phyloP scores from a whole-genome alignment of 2,797 vertebrate genomes.

The Macropus fuliginosus region DNA sequence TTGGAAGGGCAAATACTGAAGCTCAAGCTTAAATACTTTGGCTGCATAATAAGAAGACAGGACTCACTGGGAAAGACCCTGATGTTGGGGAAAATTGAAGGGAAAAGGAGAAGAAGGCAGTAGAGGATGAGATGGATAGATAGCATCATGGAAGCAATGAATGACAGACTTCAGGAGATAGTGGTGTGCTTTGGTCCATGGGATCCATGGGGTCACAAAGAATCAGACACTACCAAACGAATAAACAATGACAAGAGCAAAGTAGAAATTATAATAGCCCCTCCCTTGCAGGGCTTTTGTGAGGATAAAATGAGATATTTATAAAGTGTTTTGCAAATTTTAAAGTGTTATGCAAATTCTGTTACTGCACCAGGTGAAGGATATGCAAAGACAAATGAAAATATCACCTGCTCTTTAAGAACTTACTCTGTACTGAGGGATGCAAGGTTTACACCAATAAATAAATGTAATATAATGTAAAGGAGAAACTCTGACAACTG shows the following conservation, averaged over 20 bases:
- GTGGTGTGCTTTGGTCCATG: not conserved
- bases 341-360: not conserved
- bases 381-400: not conserved
- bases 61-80: not conserved
- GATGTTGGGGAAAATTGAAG: not conserved
- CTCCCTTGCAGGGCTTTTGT: not conserved
- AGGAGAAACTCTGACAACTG: not conserved
- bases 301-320: not conserved
- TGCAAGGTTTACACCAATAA: not conserved
- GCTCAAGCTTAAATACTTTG: not conserved
- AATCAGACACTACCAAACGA: not conserved
- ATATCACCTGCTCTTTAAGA: not conserved
- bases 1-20: not conserved
- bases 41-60: not conserved
- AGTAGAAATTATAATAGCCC: not conserved
- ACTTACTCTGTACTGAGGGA: not conserved
- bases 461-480: not conserved
- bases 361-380: not conserved
- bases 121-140: not conserved
- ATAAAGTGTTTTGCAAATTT: not conserved
- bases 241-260: not conserved
- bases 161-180: not conserved
- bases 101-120: not conserved
- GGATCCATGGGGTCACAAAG: not conserved
- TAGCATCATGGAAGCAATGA: not conserved